A percentile compares a stretch with the other conserved stretches of the same genome.
Conservation (phyloP, 1,140 invertebrate species). For the Rhopalosiphum padi region DNA sequence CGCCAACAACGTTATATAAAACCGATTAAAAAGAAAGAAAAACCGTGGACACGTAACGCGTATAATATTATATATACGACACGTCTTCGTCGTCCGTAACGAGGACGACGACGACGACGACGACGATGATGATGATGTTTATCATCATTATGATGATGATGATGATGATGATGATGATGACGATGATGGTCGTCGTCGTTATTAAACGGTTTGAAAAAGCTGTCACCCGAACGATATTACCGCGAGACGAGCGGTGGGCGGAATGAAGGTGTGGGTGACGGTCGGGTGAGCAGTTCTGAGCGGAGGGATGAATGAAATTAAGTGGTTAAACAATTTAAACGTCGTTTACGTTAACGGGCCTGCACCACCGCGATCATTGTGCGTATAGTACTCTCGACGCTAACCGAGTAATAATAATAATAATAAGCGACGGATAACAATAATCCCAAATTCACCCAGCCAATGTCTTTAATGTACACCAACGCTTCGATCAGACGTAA, state of each 20-base stretch:
- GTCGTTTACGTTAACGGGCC: constrained; percentile 31
- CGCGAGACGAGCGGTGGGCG: neutral
- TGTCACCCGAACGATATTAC: constrained; percentile 1
- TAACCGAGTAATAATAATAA: neutral
- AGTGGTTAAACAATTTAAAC: constrained; percentile 47
- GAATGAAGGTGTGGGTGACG: neutral
- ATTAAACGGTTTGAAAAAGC: constrained; percentile 49
- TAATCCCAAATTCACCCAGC: neutral
- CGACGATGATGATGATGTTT: neutral
- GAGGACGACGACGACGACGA: neutral
- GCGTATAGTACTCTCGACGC: neutral
- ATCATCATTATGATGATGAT: neutral
- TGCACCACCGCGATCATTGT: neutral
- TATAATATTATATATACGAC: neutral
- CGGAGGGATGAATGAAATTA: constrained; percentile 34
- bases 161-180: neutral
- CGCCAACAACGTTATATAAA: neutral
- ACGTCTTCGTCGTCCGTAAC: neutral
- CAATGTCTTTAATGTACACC: neutral
- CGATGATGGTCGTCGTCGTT: constrained; percentile 19
- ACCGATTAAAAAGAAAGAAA: neutral
- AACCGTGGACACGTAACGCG: neutral
- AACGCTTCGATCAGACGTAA: neutral
- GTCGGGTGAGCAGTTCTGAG: neutral
- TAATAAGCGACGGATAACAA: neutral